These are phyloP conservation scores for Caenorhabditis sp. DNA, from an alignment of 2,888 invertebrate genomes.

Conservation along the genomic window DNA sequence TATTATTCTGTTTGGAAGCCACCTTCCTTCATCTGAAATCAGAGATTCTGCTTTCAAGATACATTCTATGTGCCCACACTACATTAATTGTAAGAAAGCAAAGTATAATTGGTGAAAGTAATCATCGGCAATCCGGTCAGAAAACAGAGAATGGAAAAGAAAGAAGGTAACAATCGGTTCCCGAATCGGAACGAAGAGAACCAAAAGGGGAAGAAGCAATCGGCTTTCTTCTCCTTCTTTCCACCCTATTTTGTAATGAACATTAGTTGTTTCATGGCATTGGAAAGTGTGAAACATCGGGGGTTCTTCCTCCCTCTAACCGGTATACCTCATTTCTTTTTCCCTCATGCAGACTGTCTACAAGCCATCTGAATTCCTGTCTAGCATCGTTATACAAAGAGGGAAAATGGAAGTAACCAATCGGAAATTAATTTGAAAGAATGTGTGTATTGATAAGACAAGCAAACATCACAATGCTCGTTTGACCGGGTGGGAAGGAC, in stretches of 20 bases:
- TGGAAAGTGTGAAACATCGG: constrained; percentile 43
- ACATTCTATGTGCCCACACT: constrained; percentile 27
- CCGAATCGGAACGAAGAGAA: constrained; percentile 56
- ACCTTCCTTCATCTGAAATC: background rate
- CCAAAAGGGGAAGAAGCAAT: constrained; percentile 14
- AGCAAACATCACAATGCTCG: constrained; percentile 40
- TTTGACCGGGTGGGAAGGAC: constrained; percentile 23
- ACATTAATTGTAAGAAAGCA: constrained; percentile 35
- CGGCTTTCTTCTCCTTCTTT: background rate
- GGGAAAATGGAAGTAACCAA: constrained; percentile 7
- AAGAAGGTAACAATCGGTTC: constrained; percentile 44
- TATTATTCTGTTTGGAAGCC: constrained; percentile 11
- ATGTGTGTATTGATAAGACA: constrained; percentile 25
- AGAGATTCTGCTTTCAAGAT: constrained; percentile 5
- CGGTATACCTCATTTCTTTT: constrained; percentile 34
- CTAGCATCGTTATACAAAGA: constrained; percentile 19
- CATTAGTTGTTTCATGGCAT: constrained; percentile 46
- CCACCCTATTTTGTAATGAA: constrained; percentile 34
- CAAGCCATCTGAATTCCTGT: constrained; percentile 27
- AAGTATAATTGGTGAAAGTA: constrained; percentile 39
- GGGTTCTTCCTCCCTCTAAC: constrained; percentile 23
- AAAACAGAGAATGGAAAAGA: constrained; percentile 17
- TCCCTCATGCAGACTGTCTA: constrained; percentile 36
- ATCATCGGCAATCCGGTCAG: constrained; percentile 50
- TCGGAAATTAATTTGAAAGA: constrained; percentile 17